A percentile compares a stretch with the other conserved stretches of the same genome.
Evolutionary conservation across 2,888 invertebrate species (phyloP).

Genomic region (Melanophora roralis): DNA sequence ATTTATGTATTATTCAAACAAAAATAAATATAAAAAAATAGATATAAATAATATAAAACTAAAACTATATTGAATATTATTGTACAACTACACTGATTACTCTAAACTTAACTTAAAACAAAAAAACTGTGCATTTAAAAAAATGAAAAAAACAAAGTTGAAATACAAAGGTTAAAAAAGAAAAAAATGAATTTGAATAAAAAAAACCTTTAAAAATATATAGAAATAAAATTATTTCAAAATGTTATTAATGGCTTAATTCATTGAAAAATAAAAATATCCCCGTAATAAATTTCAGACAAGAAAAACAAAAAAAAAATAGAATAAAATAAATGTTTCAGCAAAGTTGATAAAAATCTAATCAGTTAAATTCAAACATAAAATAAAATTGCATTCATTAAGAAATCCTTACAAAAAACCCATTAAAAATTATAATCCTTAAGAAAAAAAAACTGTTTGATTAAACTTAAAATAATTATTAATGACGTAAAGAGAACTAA

Average conservation of each 20-base stretch:
- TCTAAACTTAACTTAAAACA: conserved; percentile 25
- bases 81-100: conserved; percentile 54
- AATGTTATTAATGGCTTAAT: conserved; percentile 61
- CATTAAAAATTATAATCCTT: not conserved
- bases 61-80: conserved; percentile 48
- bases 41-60: not conserved
- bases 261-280: conserved; percentile 26
- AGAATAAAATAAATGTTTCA: conserved; percentile 43
- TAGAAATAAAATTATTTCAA: conserved; percentile 46
- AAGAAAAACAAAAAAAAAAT: conserved; percentile 8
- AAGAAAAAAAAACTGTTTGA: conserved; percentile 31
- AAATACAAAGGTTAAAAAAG: conserved; percentile 19
- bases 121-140: conserved; percentile 54
- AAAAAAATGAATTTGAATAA: conserved; percentile 15
- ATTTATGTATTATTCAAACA: conserved; percentile 25
- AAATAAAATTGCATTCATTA: conserved; percentile 32
- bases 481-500: conserved; percentile 3
- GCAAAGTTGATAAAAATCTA: conserved; percentile 34
- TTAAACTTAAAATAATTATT: conserved; percentile 48
- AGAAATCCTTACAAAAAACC: conserved; percentile 23
- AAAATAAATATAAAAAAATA: conserved; percentile 4
- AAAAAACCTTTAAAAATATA: conserved; percentile 23
- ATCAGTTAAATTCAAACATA: conserved; percentile 19
- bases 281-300: conserved; percentile 13
- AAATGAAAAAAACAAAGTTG: conserved; percentile 17